Base-by-base conservation (phyloP, 30 jellyfish, hydroid and myxozoan genomes). In the Cassiopea andromeda region DNA sequence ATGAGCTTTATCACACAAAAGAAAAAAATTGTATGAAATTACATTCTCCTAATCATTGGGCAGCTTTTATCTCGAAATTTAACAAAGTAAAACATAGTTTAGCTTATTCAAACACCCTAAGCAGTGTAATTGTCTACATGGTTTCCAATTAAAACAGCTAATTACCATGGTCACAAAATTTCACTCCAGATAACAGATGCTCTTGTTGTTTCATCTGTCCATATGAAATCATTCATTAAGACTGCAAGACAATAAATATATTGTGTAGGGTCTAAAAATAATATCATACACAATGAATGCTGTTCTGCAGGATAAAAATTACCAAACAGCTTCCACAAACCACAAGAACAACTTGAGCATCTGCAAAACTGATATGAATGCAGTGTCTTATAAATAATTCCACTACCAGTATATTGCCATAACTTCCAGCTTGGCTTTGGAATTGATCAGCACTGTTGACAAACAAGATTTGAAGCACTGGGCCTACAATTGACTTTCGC, bases 161-260 rank as follows among this genome's bases (percentile, higher is more conserved):
- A 70, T 70, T 70, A 70, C 79, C 79, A 70, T 70, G 12, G 15
- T 64, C 46, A 8, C 5, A 70, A 19, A 2, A 15, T 2, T 17
- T n/a, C 38, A 70, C 15, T 12, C 57, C 79, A n/a, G 7, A 70
- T 54, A 70, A 1, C 38, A 70, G 79, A 4, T n/a, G 2, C 15
- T 16, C 79, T 70, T 70, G 57, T 16, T 38, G 15, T 70, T 10
- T 3, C 79, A 4, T 27, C 17, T 70, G 14, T 70, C 12, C 7
- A 70, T 2, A 43, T 50, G 15, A 70, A 50, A 14, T 50, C 57
- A 3, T 70, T 38, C n/a, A 70, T 14, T 3, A n/a, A 14, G 50
- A 70, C 79, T 70, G 79, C 49, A 70, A 70, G 79, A 54, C 16
- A 70, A 70, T 70, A 70, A 2, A 70, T n/a, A 70, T 70, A 70